Percentiles rank a stretch among this genome's conserved stretches.
Conservation (phyloP, 1,140 invertebrate species). For the Arion vulgaris region DNA sequence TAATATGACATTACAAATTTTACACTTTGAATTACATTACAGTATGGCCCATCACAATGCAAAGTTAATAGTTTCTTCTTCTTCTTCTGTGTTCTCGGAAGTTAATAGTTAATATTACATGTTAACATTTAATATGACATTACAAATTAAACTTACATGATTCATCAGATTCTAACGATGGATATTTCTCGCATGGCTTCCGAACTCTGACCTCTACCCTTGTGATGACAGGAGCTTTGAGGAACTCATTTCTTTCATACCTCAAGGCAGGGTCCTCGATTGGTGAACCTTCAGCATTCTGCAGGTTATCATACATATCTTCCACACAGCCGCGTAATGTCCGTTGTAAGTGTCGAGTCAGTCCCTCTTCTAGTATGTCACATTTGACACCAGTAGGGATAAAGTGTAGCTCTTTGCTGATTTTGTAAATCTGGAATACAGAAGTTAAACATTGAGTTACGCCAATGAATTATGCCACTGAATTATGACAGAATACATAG, state of each 20-base stretch:
- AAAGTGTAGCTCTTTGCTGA: constrained; percentile 54
- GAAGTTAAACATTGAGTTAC: neutral
- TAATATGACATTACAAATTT: too few relatives aligned
- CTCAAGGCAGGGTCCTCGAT: constrained; percentile 53
- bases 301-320: constrained; percentile 66
- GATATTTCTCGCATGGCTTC: constrained; percentile 62
- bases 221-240: constrained; percentile 51
- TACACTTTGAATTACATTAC: too few relatives aligned
- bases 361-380: constrained; percentile 76
- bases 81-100: too few relatives aligned
- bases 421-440: constrained; percentile 37
- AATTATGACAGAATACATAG: too few relatives aligned
- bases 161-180: constrained; percentile 64
- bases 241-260: constrained; percentile 54
- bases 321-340: constrained; percentile 69
- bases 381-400: constrained; percentile 72
- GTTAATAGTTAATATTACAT: too few relatives aligned
- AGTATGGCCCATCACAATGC: too few relatives aligned
- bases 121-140: neutral
- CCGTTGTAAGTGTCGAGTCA: constrained; percentile 74
- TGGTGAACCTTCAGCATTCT: constrained; percentile 61
- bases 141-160: constrained; percentile 63
- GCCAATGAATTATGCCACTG: too few relatives aligned
- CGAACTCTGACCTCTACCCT: constrained; percentile 59
- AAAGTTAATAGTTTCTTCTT: too few relatives aligned